Conservation (phyloP, 2,888 invertebrate genomes). For the Sphecodes monilicornis region DNA sequence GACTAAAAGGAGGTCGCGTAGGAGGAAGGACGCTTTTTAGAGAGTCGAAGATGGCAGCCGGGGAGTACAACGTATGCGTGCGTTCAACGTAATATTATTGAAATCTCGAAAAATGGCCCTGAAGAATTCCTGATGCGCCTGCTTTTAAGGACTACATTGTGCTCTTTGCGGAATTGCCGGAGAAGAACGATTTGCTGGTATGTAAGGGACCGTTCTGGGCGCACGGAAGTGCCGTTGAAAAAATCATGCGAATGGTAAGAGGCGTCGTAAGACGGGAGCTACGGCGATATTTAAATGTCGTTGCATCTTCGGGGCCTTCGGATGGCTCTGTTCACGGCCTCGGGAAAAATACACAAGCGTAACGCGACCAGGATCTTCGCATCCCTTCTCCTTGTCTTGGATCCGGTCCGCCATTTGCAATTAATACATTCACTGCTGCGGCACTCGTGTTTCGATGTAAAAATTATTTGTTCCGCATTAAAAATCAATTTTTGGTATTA, state of each 20-base stretch:
- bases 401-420: neutral
- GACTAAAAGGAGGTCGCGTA: neutral
- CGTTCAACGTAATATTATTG: slow-evolving; percentile 17
- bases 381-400: neutral
- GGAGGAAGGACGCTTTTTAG: neutral
- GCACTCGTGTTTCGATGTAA: no score
- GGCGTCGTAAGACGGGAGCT: slow-evolving; percentile 9
- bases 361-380: neutral
- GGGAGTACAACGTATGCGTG: neutral
- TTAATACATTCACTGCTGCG: neutral
- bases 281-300: slow-evolving; percentile 30
- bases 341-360: neutral
- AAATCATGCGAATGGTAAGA: slow-evolving; percentile 51
- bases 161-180: slow-evolving; percentile 26
- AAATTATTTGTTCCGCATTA: no score
- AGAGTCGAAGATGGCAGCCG: no score
- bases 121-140: slow-evolving; percentile 59
- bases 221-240: slow-evolving; percentile 56
- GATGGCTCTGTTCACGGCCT: neutral
- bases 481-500: no score
- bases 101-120: slow-evolving; percentile 50
- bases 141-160: slow-evolving; percentile 59
- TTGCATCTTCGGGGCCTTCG: neutral
- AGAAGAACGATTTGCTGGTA: slow-evolving; percentile 37
- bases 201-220: slow-evolving; percentile 23